Evolutionary conservation across 1,140 invertebrate genomes (phyloP), one percentile per base, ranked within the genome.

Genomic region (Halotydeus destructor): DNA sequence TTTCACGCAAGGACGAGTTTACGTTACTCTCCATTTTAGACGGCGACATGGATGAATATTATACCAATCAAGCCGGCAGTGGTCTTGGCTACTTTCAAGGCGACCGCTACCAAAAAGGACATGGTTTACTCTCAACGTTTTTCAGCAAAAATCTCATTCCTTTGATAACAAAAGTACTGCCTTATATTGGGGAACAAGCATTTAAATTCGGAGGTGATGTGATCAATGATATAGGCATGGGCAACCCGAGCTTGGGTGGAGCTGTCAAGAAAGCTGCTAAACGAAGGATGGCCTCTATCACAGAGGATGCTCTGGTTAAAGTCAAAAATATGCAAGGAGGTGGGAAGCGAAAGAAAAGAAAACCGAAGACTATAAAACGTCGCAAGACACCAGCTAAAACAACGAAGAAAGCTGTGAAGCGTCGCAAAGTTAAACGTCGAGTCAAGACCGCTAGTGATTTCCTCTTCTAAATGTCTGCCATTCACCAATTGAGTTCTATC

Each of bases 61-160:
- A 38, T 16, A 9, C n/a, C 9, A 38, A 24, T 5, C 37, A 38
- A 22, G 37, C 37, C n/a, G 37, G 37, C 26, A 11, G 9, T 24
- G 37, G 37, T 24, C 11, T 38, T 6, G 8, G 8, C 9, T 18
- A 5, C 5, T 38, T 38, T 38, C 9, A 5, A 28, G 37, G 11
- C 6, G 37, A n/a, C 5, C 5, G 37, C 21, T 38, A 8, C 26
- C 37, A 38, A 38, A 22, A 24, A 38, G 37, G 37, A n/a, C 6
- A 26, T 8, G 37, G 37, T 9, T 22, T 38, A 24, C n/a, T 26
- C 11, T 9, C 19, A n/a, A 6, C 11, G 22, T 38, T 28, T 38
- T 26, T 38, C 8, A 6, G 26, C 21, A 38, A 26, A 8, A 8
- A 5, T 6, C 16, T 8, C 19, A 28, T 26, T 6, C 5, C 37